phyloP scores from a whole-genome alignment of 2,113 vertebrate species.

The Oxyruncus cristatus region DNA sequence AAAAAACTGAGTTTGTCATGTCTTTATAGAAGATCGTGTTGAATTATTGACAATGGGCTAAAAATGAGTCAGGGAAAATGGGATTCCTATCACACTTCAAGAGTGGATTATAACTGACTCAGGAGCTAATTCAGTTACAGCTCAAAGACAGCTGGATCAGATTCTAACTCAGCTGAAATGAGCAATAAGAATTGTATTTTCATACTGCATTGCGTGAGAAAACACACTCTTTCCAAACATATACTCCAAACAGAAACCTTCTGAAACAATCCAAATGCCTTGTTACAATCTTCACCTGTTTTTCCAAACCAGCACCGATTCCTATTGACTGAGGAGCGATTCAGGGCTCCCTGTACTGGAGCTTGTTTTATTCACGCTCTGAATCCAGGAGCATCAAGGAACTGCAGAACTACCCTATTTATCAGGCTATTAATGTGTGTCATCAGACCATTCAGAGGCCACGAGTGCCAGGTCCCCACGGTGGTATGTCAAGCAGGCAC shows the following conservation, averaged over 20 bases:
- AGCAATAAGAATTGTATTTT: not conserved
- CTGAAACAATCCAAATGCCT: not conserved
- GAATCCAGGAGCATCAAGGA: not conserved
- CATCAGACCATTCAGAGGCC: not conserved
- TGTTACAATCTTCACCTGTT: not conserved
- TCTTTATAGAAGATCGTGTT: not conserved
- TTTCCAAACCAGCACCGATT: not conserved
- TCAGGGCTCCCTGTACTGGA: not conserved
- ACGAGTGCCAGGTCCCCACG: not conserved
- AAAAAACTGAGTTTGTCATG: not conserved
- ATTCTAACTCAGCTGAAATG: not conserved
- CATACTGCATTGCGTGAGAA: not conserved
- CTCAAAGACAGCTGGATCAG: not conserved
- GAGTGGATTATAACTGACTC: not conserved
- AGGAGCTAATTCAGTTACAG: not conserved
- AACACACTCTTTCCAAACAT: not conserved
- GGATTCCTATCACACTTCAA: not conserved
- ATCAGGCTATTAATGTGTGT: not conserved
- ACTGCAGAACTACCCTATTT: not conserved
- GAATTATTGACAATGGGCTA: not conserved
- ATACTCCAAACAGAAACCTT: not conserved
- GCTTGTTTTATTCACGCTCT: not conserved
- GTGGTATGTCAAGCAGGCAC: not conserved
- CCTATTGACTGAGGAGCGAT: accelerated
- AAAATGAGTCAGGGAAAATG: not conserved